phyloP scores from a whole-genome alignment of 2,797 vertebrate genomes.

The Vultur gryphus region DNA sequence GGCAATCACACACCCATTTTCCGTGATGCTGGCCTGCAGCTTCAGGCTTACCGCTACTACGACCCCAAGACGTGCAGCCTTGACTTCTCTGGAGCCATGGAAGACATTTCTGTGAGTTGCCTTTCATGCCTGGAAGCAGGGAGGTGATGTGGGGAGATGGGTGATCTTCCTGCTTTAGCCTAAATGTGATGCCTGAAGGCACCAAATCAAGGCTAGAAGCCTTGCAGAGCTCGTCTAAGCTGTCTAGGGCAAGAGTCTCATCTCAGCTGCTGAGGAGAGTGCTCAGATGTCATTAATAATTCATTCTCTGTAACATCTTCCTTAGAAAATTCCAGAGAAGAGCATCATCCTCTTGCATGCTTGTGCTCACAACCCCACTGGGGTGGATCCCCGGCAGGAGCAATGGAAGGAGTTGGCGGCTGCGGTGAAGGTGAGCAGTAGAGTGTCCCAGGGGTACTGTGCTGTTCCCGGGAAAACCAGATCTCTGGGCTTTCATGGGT shows the following conservation, averaged over 20 bases:
- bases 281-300: neutral
- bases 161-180: neutral
- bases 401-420: slow-evolving; percentile 94
- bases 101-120: slow-evolving; percentile 92
- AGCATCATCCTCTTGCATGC: slow-evolving; percentile 93
- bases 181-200: neutral
- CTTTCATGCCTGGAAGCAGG: neutral
- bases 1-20: slow-evolving; percentile 99
- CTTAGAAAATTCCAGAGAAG: slow-evolving; percentile 94
- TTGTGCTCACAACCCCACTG: slow-evolving; percentile 97
- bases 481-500: neutral
- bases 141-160: neutral
- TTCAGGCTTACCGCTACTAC: slow-evolving; percentile 93
- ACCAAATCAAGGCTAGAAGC: neutral
- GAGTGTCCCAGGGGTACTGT: no score
- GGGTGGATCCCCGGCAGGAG: slow-evolving; percentile 92
- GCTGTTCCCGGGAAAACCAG: neutral
- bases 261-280: neutral
- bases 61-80: slow-evolving; percentile 94
- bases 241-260: neutral
- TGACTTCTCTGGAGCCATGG: slow-evolving; percentile 90
- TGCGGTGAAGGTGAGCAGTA: slow-evolving; percentile 82
- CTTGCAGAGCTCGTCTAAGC: neutral
- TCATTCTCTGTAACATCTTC: neutral
- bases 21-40: slow-evolving; percentile 92